These are phyloP conservation scores for Spea multiplicata DNA, from an alignment of 2,113 vertebrate species.

Conservation along the genomic window DNA sequence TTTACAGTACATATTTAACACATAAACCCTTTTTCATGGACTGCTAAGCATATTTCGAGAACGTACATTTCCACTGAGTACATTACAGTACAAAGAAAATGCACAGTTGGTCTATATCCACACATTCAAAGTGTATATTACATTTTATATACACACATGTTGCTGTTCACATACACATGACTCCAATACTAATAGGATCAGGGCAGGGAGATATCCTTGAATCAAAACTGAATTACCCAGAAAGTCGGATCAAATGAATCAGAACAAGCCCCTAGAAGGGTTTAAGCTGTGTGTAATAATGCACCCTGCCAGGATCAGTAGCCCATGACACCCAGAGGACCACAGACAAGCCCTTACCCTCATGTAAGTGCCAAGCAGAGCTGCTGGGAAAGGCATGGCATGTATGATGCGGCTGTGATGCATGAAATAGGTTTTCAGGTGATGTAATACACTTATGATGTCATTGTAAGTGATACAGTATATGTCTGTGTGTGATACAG, in stretches of 20 bases:
- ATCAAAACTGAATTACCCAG: constrained; percentile 31
- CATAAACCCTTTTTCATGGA: no score
- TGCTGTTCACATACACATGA: not conserved
- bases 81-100: no score
- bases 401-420: no score
- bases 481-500: not conserved
- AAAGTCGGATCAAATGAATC: constrained; percentile 21
- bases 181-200: constrained; percentile 28
- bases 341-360: no score
- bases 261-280: not conserved
- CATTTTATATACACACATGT: constrained; percentile 7
- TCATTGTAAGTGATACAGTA: not conserved
- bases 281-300: not conserved
- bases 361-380: no score
- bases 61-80: no score
- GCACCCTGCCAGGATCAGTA: not conserved
- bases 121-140: not conserved
- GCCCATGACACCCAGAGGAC: not conserved
- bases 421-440: no score
- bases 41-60: no score
- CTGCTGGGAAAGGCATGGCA: no score
- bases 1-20: no score
- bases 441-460: not conserved
- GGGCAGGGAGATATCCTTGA: constrained; percentile 1
- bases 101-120: no score